Conservation (phyloP, 2,888 invertebrate species). For the Drosophila koepferae region DNA sequence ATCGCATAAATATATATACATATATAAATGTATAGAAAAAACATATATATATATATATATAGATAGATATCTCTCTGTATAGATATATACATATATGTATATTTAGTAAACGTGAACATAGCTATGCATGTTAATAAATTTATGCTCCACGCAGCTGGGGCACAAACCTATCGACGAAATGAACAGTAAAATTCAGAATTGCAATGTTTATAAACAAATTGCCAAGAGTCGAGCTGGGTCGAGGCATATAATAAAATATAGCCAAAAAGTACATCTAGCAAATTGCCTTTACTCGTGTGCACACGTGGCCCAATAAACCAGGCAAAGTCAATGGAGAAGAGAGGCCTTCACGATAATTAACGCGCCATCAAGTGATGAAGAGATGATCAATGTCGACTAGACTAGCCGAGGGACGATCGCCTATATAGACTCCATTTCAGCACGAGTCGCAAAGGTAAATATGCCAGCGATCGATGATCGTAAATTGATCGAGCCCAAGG, state of each 20-base stretch:
- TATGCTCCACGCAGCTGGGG: constrained; percentile 74
- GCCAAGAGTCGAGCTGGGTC: constrained; percentile 21
- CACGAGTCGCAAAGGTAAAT: constrained; percentile 8
- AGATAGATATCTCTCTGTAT: constrained; percentile 30
- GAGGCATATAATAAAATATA: constrained; percentile 68
- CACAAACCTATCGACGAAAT: constrained; percentile 40
- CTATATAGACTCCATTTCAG: background rate
- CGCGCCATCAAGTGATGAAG: constrained; percentile 41
- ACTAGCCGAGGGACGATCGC: background rate
- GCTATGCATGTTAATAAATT: constrained; percentile 73
- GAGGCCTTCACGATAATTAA: constrained; percentile 63
- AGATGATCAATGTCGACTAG: constrained; percentile 46
- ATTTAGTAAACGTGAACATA: constrained; percentile 20
- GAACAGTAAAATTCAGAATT: constrained; percentile 76
- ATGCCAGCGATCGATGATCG: constrained; percentile 4
- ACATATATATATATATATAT: constrained; percentile 17
- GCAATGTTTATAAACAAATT: constrained; percentile 81
- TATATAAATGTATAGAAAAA: constrained; percentile 13
- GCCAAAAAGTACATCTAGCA: constrained; percentile 36
- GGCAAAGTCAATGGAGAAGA: constrained; percentile 72
- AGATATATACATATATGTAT: constrained; percentile 29
- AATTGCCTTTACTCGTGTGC: constrained; percentile 69
- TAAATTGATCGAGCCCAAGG: constrained; percentile 40
- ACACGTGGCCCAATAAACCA: constrained; percentile 74
- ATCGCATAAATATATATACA: constrained; percentile 31